These are phyloP conservation scores for Cryptomyrus ogoouensis DNA, from an alignment of 2,113 vertebrate species.

Conservation along the genomic window DNA sequence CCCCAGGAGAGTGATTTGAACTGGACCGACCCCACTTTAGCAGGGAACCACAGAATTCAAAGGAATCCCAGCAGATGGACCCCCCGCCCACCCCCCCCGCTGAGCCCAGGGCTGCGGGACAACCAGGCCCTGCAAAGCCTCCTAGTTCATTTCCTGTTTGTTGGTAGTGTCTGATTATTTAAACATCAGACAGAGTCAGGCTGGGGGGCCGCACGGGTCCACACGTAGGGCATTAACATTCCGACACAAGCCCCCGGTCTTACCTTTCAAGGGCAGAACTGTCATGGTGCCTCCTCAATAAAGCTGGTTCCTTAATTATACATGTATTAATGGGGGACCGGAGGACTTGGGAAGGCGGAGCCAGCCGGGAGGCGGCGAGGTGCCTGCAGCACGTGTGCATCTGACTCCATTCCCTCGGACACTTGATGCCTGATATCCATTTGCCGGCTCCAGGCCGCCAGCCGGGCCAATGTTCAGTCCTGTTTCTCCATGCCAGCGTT, in stretches of 20 bases:
- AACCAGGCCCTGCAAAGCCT: not conserved
- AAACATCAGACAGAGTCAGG: conserved; percentile 28
- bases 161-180: conserved; percentile 43
- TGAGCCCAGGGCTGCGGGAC: not conserved
- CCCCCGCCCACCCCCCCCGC: too few relatives aligned
- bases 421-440: conserved; percentile 11
- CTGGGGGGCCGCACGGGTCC: conserved; percentile 11
- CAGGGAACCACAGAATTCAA: not conserved
- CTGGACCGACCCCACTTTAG: not conserved
- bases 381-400: not conserved
- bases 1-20: not conserved
- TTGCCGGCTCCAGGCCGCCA: conserved; percentile 9
- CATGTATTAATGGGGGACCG: conserved; percentile 29
- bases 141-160: conserved; percentile 24
- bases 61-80: not conserved
- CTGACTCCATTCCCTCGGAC: conserved; percentile 29
- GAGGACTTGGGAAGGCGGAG: not conserved
- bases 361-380: not conserved
- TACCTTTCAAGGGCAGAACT: conserved; percentile 32
- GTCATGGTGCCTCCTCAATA: conserved; percentile 34
- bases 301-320: conserved; percentile 46
- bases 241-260: conserved; percentile 3
- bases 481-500: conserved; percentile 13
- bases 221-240: conserved; percentile 28
- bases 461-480: not conserved